A percentile compares a stretch with the other conserved stretches of the same genome.
Conservation (phyloP, 92 coral and sea anemone genomes). For the Paramuricea clavata region DNA sequence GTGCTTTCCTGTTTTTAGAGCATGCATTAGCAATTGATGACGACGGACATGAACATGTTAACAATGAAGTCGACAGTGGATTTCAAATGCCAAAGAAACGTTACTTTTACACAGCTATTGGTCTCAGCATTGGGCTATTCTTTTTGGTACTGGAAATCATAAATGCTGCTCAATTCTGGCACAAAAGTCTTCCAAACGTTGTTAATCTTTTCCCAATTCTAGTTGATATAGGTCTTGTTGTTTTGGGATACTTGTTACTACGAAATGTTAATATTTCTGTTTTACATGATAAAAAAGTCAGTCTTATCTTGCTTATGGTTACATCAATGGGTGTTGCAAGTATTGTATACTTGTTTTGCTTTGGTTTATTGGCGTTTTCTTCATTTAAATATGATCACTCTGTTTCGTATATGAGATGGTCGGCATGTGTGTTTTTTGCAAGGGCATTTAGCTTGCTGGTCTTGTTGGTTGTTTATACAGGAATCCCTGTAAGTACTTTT, state of each 20-base stretch:
- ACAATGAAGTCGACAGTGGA: background rate
- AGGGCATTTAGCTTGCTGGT: slow-evolving; percentile 10
- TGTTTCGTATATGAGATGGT: slow-evolving; percentile 26
- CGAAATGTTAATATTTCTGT: background rate
- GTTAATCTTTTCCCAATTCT: slow-evolving; percentile 81
- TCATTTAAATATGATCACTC: background rate
- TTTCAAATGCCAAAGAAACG: slow-evolving; percentile 11
- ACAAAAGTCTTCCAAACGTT: slow-evolving; percentile 74
- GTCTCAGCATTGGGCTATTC: slow-evolving; percentile 63
- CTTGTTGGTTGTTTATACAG: slow-evolving; percentile 25
- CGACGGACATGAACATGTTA: background rate
- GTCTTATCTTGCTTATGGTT: slow-evolving; percentile 15
- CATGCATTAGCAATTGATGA: slow-evolving; percentile 84
- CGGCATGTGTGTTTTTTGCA: slow-evolving; percentile 4
- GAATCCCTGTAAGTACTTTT: slow-evolving; percentile 17
- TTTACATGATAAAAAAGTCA: background rate
- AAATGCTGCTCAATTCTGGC: slow-evolving; percentile 83
- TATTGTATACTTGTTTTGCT: slow-evolving; percentile 10
- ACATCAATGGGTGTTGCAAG: slow-evolving; percentile 37
- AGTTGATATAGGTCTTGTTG: slow-evolving; percentile 67
- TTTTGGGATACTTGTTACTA: slow-evolving; percentile 74
- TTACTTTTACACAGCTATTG: background rate
- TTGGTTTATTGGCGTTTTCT: background rate
- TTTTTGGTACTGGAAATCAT: slow-evolving; percentile 71
- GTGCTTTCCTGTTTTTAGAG: slow-evolving; percentile 84